Conservation (phyloP, 2,888 invertebrate genomes). For the Noctuana brunneofusca region DNA sequence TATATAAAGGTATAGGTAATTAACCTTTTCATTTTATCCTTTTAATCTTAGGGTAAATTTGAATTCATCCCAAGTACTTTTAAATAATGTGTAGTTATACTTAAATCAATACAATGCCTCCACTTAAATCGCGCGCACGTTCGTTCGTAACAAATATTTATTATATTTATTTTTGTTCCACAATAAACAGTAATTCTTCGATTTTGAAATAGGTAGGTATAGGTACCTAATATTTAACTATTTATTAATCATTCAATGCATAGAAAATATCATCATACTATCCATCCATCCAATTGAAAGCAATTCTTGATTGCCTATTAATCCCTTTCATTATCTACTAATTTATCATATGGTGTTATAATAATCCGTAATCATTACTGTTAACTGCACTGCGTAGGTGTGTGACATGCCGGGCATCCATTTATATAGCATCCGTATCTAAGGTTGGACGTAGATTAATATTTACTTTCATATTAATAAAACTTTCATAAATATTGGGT, state of each 20-base stretch:
- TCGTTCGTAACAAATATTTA: no score
- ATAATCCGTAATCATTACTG: slow-evolving; percentile 23
- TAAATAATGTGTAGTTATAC: no score
- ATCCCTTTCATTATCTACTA: slow-evolving; percentile 14
- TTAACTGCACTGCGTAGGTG: slow-evolving; percentile 51
- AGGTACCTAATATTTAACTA: no score
- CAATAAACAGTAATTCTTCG: no score
- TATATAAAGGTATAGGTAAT: no score
- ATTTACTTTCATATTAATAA: slow-evolving; percentile 34
- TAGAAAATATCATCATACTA: neutral
- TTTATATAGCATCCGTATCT: slow-evolving; percentile 36
- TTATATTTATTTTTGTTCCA: no score
- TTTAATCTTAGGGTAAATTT: no score
- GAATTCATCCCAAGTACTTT: no score
- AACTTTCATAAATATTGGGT: slow-evolving; percentile 24
- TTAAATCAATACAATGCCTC: no score
- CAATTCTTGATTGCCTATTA: neutral
- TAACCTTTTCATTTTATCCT: neutral
- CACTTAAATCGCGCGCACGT: no score
- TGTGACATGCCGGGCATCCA: slow-evolving; percentile 50
- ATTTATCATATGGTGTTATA: slow-evolving; percentile 35
- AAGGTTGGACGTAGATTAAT: slow-evolving; percentile 26
- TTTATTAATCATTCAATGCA: no score
- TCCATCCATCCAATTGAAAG: neutral
- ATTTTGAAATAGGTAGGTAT: no score